Evolutionary conservation across 1,140 invertebrate species (phyloP), one percentile per base, ranked within the genome.

Genomic region (Uloborus diversus): DNA sequence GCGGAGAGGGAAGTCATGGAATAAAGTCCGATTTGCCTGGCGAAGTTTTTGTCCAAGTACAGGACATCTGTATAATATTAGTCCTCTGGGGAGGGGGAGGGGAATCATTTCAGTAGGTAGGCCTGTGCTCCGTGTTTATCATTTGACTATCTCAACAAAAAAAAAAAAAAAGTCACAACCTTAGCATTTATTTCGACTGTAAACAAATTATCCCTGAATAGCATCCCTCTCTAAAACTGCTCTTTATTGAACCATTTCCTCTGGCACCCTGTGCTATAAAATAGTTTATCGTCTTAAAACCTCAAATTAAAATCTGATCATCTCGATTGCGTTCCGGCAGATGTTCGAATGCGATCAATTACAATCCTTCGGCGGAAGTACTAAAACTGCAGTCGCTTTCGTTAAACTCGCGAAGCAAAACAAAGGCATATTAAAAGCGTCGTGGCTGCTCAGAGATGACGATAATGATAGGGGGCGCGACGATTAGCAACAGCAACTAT

Each of bases 311-410:
- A 42, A 2, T 42, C 37, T 42, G 37, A 42, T 9, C 37, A 1
- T 42, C 37, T n/a, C n/a, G n/a, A n/a, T n/a, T n/a, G n/a, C n/a
- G n/a, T n/a, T n/a, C 64, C 20, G 42, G 59, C 71, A 75, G 71
- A 75, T 75, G 71, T 75, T 75, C 71, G 42, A 42, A 37, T 56
- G 33, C 57, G 27, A 59, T 59, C 56, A 59, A 59, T 59, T 59
- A 59, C 4, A 30, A 35, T 56, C 68, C 53, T 14, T 51, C 23
- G 33, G 47, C 73, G 73, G 73, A 78, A 78, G 73, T 66, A 42
- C 61, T 78, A 78, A 78, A 42, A n/a, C 66, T 78, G 49, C 66
- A 42, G 71, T 68, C 61, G 69, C 53, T 56, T 71, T 42, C 69
- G 69, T 66, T 78, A 73, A 59, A 23, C 57, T 62, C 37, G 20